Evolutionary conservation across 1,140 invertebrate genomes (phyloP), one percentile per base, ranked within the genome.

Genomic region (Anadara kagoshimensis): DNA sequence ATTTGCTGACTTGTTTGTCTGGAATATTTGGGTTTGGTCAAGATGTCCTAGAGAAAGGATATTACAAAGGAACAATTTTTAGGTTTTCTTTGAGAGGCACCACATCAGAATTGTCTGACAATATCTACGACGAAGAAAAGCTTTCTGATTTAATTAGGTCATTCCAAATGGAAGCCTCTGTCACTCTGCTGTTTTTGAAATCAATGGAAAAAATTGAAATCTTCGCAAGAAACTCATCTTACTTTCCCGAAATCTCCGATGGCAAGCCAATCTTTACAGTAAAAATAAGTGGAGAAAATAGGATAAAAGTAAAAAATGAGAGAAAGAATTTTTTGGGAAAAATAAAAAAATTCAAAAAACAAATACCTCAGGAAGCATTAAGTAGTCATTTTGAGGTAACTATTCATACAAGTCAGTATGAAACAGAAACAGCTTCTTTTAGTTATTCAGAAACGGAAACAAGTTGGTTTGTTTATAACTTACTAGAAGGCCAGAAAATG

Each of bases 21-120:
- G 70, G 75, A n/a, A 45, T 68, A 26, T 80, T 71, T 76, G 75
- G 58, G 59, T 78, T 75, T 54, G 47, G 49, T 1, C 14, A 74
- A 61, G 44, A 59, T 16, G 74, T 49, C 49, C n/a, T 77, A 43
- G 47, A 65, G 22, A 12, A 18, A 51, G 63, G 78, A 71, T 49
- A 61, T 49, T 85, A 70, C 54, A 62, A 72, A 18, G 83, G 83
- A 3, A 82, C 84, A 8, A 41, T 85, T 24, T 82, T 84, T 24
- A 64, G 84, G 44, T 78, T 84, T 69, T 81, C 82, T 20, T 56
- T 84, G 41, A 75, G 73, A 24, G 36, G 69, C 11, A 20, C 41
- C 8, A 45, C 43, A 29, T 69, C 79, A 41, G 26, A 59, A 12
- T 47, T 81, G 14, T 81, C 76, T 12, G 66, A 70, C 36, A 68